Evolutionary conservation across 2,888 invertebrate species (phyloP), one percentile per base, ranked within the genome.

Genomic region (Leuctra nigra): DNA sequence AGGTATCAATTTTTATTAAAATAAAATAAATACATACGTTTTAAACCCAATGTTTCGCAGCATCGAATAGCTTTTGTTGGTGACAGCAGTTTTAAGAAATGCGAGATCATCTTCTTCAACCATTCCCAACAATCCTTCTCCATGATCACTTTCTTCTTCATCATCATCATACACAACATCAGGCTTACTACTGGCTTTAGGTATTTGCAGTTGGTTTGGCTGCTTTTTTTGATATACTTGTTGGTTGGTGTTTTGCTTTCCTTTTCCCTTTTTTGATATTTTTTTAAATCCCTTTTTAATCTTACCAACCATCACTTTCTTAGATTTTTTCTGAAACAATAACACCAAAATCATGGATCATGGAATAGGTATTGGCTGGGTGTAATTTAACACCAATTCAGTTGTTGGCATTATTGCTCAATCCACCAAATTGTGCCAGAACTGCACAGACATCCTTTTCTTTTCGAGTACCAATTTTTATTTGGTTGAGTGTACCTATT

Each of bases 41-140:
- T 39, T 56, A 22, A 23, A 4, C 3, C 20, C 22, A 23, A 61
- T 59, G 13, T 58, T 56, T 13, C 59, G 61, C 1, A 60, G 38
- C 14, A 62, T 24, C 1, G 58, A 55, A 53, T 64, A 61, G 29
- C 60, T 59, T 56, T 76, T 75, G 61, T 74, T 75, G 0, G 72
- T 69, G 6, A 76, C 68, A 35, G 75, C 68, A 7, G 63, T 71
- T 68, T 75, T 69, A 38, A 81, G 72, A 62, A 79, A 79, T 60
- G 74, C 67, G 62, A 80, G 71, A 61, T 81, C 80, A 1, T 79
- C 79, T 1, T 75, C 73, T 46, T 80, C 80, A 63, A 81, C 66
- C 80, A 80, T 80, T 63, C 79, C 78, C 18, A 77, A 72, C 69
- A 78, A 76, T 63, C 78, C 79, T 33, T 79, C 76, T 1, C 75